Evolutionary conservation across 2,113 vertebrate genomes (phyloP).

Genomic region (Delphinus delphis): DNA sequence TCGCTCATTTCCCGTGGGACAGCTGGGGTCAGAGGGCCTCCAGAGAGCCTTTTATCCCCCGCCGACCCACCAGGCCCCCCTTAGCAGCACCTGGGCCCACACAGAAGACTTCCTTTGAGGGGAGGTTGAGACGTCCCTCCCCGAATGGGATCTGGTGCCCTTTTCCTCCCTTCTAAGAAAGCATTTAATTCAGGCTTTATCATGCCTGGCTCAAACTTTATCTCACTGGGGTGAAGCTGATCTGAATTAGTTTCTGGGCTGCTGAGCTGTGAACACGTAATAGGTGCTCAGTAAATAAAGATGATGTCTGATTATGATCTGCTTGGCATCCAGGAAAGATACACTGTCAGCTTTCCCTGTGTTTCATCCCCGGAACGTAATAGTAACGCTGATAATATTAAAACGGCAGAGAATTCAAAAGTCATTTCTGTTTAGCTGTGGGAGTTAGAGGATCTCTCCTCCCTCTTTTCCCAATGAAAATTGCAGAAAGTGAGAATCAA

Average conservation of each 20-base stretch:
- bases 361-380: background rate
- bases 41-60: constrained; percentile 69
- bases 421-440: background rate
- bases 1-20: constrained; percentile 52
- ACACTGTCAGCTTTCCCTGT: background rate
- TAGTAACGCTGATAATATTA: background rate
- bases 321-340: background rate
- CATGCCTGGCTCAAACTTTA: constrained; percentile 39
- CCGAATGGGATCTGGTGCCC: constrained; percentile 8
- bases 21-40: constrained; percentile 67
- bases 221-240: background rate
- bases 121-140: constrained; percentile 36
- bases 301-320: background rate
- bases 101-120: constrained; percentile 68
- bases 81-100: constrained; percentile 69
- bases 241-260: background rate
- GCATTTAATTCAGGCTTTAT: constrained; percentile 44
- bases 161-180: constrained; percentile 45
- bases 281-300: constrained; percentile 54
- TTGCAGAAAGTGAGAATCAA: background rate
- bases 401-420: background rate
- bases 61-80: background rate
- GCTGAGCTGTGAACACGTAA: background rate
- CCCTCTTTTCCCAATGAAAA: background rate
- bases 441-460: background rate